These are phyloP conservation scores for Gobio occitaniae DNA, from an alignment of 2,797 vertebrate species.

Conservation along the genomic window DNA sequence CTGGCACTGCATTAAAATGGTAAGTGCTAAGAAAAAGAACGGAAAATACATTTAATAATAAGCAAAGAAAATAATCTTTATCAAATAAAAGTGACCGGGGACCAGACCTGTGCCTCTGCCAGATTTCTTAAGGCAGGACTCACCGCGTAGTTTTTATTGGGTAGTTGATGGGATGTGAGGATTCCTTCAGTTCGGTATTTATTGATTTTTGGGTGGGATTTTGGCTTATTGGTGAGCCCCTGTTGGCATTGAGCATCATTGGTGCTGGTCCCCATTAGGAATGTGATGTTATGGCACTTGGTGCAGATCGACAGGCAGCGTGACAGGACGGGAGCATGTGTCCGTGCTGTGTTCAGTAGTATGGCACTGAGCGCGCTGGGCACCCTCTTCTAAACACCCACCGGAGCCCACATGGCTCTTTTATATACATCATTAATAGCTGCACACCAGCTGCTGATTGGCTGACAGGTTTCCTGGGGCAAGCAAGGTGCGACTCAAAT, in stretches of 20 bases:
- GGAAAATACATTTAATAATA: slow-evolving; percentile 51
- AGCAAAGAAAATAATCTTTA: slow-evolving; percentile 57
- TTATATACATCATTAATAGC: slow-evolving; percentile 68
- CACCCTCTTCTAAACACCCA: slow-evolving; percentile 39
- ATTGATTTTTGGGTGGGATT: slow-evolving; percentile 50
- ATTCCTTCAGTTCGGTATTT: slow-evolving; percentile 65
- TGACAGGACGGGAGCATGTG: slow-evolving; percentile 52
- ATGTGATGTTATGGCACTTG: slow-evolving; percentile 83
- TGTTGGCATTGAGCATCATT: slow-evolving; percentile 60
- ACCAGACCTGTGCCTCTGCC: slow-evolving; percentile 50
- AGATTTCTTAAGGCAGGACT: slow-evolving; percentile 74
- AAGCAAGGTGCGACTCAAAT: slow-evolving; percentile 60
- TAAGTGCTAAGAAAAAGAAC: slow-evolving; percentile 78
- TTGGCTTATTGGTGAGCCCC: slow-evolving; percentile 62
- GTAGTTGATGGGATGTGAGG: slow-evolving; percentile 51
- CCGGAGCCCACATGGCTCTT: slow-evolving; percentile 15
- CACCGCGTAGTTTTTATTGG: slow-evolving; percentile 25
- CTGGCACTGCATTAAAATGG: slow-evolving; percentile 66
- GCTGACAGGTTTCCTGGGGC: slow-evolving; percentile 54
- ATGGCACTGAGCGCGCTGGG: slow-evolving; percentile 71
- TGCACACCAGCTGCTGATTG: slow-evolving; percentile 63
- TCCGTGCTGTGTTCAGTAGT: slow-evolving; percentile 80
- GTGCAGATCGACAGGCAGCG: slow-evolving; percentile 76
- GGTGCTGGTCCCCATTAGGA: slow-evolving; percentile 77
- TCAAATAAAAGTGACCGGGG: slow-evolving; percentile 49